A percentile compares a stretch with the other conserved stretches of the same genome.
phyloP scores from a whole-genome alignment of 1,140 invertebrate species.

The Zaprionus lachaisei region DNA sequence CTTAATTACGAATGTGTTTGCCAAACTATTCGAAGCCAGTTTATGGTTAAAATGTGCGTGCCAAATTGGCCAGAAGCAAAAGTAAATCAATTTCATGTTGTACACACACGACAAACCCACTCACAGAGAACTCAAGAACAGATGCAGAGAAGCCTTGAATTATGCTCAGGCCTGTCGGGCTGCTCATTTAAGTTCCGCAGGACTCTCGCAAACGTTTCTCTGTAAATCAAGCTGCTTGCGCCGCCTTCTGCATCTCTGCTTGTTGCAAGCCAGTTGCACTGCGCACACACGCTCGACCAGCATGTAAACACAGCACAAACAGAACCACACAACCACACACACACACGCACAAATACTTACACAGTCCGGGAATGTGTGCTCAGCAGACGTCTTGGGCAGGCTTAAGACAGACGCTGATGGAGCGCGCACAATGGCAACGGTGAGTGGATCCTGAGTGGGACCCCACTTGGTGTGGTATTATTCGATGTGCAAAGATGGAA shows the following conservation, averaged over 20 bases:
- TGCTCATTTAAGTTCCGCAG: slow-evolving; percentile 37
- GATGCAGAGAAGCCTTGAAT: slow-evolving; percentile 40
- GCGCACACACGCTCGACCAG: slow-evolving; percentile 1
- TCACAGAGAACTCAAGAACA: slow-evolving; percentile 28
- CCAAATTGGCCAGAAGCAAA: slow-evolving; percentile 65
- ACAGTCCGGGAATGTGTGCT: slow-evolving; percentile 2
- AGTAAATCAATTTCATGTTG: slow-evolving; percentile 69
- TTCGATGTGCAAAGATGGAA: background rate
- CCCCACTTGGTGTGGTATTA: background rate
- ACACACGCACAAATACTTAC: slow-evolving; percentile 24
- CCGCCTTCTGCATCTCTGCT: background rate
- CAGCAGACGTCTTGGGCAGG: slow-evolving; percentile 4
- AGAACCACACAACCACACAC: slow-evolving; percentile 12
- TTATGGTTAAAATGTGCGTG: slow-evolving; percentile 59
- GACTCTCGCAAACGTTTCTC: slow-evolving; percentile 30
- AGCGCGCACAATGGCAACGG: slow-evolving; percentile 5
- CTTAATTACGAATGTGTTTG: slow-evolving; percentile 69
- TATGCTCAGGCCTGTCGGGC: slow-evolving; percentile 19
- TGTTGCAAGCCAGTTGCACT: slow-evolving; percentile 26
- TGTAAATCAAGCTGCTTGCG: slow-evolving; percentile 3
- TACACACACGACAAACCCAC: slow-evolving; percentile 26
- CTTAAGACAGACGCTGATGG: slow-evolving; percentile 24
- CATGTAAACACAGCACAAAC: slow-evolving; percentile 26
- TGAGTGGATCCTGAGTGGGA: background rate
- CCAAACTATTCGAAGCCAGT: slow-evolving; percentile 45